Conservation (phyloP, 2,888 invertebrate genomes). For the Stenodema calcarata region DNA sequence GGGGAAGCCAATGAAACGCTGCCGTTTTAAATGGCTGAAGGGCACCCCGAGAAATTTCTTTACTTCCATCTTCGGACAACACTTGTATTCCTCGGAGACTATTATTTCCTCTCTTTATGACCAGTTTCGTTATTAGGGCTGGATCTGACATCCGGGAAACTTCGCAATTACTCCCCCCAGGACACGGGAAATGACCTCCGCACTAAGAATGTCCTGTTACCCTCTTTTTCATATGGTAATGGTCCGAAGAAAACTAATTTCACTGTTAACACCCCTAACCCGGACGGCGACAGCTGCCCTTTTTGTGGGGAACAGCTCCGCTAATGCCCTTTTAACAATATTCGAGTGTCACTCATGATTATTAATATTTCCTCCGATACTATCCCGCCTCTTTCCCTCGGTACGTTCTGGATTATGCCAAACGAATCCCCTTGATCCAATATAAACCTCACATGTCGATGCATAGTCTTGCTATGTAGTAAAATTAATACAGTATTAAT, state of each 20-base stretch:
- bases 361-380: neutral
- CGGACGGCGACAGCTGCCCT: neutral
- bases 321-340: neutral
- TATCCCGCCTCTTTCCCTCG: neutral
- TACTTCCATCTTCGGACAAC: neutral
- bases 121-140: neutral
- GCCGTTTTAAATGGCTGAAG: neutral
- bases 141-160: neutral
- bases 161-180: neutral
- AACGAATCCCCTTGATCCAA: neutral
- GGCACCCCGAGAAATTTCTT: neutral
- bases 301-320: neutral
- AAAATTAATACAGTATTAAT: neutral
- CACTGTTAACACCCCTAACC: neutral
- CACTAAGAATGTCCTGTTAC: neutral
- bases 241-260: neutral
- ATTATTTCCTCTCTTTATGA: neutral
- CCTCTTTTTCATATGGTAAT: neutral
- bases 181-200: neutral
- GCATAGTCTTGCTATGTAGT: neutral
- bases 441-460: neutral
- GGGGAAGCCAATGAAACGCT: neutral
- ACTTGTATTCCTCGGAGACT: neutral
- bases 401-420: neutral
- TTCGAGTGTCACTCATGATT: neutral